These are phyloP conservation scores for Electrona antarctica DNA, from an alignment of 2,113 vertebrate species.

Conservation along the genomic window DNA sequence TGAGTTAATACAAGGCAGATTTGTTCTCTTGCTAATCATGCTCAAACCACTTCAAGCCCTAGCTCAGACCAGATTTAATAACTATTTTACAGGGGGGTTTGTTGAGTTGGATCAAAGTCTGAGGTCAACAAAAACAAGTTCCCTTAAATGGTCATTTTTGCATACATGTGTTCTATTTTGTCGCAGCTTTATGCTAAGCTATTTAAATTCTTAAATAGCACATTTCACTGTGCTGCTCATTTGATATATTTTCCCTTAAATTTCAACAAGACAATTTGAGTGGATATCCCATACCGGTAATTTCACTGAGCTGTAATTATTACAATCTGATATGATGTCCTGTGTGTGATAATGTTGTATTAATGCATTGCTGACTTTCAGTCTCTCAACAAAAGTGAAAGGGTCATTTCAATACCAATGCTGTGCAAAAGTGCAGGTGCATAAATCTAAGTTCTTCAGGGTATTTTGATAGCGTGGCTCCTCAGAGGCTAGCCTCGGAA, in stretches of 20 bases:
- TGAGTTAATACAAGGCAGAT: slow-evolving; percentile 45
- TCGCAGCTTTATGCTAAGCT: not conserved
- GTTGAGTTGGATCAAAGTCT: not conserved
- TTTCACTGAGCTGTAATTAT: not conserved
- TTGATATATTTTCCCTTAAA: too few relatives aligned
- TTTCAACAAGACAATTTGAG: too few relatives aligned
- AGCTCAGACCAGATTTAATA: not conserved
- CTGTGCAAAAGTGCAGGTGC: too few relatives aligned
- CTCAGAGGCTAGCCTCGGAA: too few relatives aligned
- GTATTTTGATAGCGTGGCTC: too few relatives aligned
- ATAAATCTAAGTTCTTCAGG: too few relatives aligned
- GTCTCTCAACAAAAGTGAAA: too few relatives aligned
- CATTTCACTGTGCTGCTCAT: not conserved
- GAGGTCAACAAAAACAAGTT: too few relatives aligned
- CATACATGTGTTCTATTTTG: not conserved
- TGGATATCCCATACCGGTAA: not conserved
- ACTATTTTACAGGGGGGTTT: not conserved
- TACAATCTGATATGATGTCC: slow-evolving; percentile 1
- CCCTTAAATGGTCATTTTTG: too few relatives aligned
- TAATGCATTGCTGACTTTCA: too few relatives aligned
- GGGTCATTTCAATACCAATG: too few relatives aligned
- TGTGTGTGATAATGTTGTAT: too few relatives aligned
- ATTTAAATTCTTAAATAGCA: not conserved
- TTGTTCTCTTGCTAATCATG: slow-evolving; percentile 41
- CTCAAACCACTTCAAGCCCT: not conserved